Conservation (phyloP, 2,113 vertebrate species). For the Neolamprologus fasciatus region DNA sequence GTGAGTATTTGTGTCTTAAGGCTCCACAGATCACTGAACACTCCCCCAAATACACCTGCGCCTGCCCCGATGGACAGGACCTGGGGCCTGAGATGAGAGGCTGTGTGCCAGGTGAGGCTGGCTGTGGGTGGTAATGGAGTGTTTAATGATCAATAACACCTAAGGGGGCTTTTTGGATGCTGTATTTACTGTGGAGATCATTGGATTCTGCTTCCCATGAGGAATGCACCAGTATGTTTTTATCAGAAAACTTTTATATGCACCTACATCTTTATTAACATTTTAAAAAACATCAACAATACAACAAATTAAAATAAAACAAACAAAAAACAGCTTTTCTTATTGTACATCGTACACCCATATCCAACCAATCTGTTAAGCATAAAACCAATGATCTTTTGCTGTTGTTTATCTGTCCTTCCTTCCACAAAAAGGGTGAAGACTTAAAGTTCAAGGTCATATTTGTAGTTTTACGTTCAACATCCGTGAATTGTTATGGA, state of each 20-base stretch:
- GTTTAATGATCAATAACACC: constrained; percentile 7
- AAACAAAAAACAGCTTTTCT: not conserved
- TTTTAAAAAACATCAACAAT: not conserved
- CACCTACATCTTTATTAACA: not conserved
- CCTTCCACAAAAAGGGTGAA: not conserved
- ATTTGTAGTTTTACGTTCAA: not conserved
- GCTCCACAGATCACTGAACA: constrained; percentile 90
- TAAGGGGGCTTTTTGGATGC: not conserved
- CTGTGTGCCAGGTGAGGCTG: constrained; percentile 82
- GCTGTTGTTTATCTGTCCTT: not conserved
- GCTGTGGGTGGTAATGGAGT: not conserved
- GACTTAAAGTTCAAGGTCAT: not conserved
- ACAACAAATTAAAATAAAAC: not conserved
- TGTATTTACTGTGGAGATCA: not conserved
- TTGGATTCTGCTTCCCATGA: not conserved
- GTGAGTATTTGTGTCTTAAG: constrained; percentile 93
- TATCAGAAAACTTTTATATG: not conserved
- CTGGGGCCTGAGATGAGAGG: constrained; percentile 88
- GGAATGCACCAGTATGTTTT: not conserved
- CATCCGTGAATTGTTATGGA: not conserved
- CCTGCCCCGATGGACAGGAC: constrained; percentile 89
- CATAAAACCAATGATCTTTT: not conserved
- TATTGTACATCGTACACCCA: not conserved
- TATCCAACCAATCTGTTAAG: not conserved
- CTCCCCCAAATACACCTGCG: constrained; percentile 92